Evolutionary conservation across 2,888 invertebrate species (phyloP), one percentile per base, ranked within the genome.

Genomic region (Rotaria socialis): DNA sequence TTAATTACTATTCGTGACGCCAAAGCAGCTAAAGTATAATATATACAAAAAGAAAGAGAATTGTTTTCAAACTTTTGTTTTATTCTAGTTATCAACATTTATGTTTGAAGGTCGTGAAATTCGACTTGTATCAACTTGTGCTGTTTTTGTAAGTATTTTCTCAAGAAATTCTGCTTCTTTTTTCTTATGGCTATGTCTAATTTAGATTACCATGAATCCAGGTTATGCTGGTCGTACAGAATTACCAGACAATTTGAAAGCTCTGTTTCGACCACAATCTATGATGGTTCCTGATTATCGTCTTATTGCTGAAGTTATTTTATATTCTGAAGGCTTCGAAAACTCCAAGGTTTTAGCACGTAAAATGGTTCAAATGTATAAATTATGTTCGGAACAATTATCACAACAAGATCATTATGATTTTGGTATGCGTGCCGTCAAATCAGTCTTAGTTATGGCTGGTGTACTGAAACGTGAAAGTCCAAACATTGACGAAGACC

Each of bases 261-360:
- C 95, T 0, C 90, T 96, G 24, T 96, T 96, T 90, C 93, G 96
- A 87, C 95, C 96, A 0, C 94, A 96, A 88, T 93, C 95, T 2
- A 96, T 96, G 95, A 96, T 96, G 95, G 95, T 96, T 67, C 96
- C 95, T 0, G 95, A 96, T 92, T 96, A 96, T 90, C 94, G 89
- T 50, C 89, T 91, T 87, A 91, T 96, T 89, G 95, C 96, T 84
- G 96, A 96, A 92, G 96, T 96, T 7, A 96, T 95, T 88, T 91
- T 96, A n/a, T 96, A 96, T 91, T 96, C 96, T 0, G 96, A 96
- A 92, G 96, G 96, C 19, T 96, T 96, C 89, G 95, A 95, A 90
- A 94, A 95, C 0, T 96, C 96, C 0, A 95, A 94, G 90, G 93
- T 93, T 6, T 92, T 96, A n/a, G 95, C 96, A 0, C 94, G 94